Percentiles rank a stretch among this genome's conserved stretches.
Evolutionary conservation across 2,888 invertebrate species (phyloP).

Genomic region (Buathra laborator): DNA sequence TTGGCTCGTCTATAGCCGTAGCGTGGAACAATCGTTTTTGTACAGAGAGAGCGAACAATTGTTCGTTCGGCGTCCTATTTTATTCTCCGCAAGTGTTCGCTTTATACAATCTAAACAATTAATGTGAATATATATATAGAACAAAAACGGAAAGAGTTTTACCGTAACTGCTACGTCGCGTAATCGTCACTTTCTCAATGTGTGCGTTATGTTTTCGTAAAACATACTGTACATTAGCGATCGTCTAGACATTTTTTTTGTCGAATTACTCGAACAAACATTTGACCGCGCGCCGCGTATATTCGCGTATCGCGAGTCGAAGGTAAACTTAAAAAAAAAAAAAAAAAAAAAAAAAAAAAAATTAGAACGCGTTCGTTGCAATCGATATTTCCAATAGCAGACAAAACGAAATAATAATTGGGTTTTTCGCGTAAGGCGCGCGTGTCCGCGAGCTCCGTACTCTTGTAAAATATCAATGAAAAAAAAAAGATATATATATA

Average conservation of each 20-base stretch:
- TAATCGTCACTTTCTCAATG: conserved; percentile 30
- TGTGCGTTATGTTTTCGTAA: not conserved
- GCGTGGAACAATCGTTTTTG: conserved; percentile 1
- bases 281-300: conserved; percentile 44
- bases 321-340: conserved; percentile 1
- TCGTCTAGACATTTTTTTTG: conserved; percentile 66
- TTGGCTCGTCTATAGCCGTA: no score
- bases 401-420: not conserved
- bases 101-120: conserved; percentile 9
- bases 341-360: conserved; percentile 40
- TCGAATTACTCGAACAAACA: conserved; percentile 60
- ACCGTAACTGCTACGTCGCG: conserved; percentile 27
- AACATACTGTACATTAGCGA: conserved; percentile 33
- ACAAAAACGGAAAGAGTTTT: conserved; percentile 10
- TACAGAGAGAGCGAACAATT: not conserved
- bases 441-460: conserved; percentile 15
- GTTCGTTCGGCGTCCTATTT: not conserved
- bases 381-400: conserved; percentile 56
- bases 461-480: conserved; percentile 22
- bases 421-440: not conserved
- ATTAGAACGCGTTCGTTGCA: not conserved
- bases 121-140: not conserved
- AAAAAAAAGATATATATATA: conserved; percentile 32
- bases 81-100: conserved; percentile 37
- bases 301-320: conserved; percentile 19